Conservation (phyloP, 2,888 invertebrate genomes). For the Congeria kusceri region DNA sequence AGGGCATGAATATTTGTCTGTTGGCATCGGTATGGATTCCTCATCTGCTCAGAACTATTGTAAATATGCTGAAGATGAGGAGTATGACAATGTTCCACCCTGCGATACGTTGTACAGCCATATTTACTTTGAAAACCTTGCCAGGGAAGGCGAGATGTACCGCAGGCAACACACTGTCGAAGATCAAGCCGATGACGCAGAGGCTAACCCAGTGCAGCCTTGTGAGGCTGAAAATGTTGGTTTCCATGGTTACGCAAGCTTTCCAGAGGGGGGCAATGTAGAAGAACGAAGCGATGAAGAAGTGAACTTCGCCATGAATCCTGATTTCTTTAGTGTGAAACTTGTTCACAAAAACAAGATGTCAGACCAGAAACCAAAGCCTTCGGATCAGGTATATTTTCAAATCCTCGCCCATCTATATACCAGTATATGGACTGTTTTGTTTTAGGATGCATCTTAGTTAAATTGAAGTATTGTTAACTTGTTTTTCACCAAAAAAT, state of each 20-base stretch:
- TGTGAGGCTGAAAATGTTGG: too few species aligned
- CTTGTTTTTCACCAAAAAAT: too few species aligned
- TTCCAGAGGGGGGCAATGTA: constrained; percentile 13
- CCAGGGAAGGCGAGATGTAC: background rate
- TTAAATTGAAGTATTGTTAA: too few species aligned
- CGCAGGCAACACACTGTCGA: background rate
- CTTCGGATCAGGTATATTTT: constrained; percentile 14
- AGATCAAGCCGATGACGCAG: background rate
- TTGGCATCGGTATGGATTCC: background rate
- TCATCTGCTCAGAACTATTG: background rate
- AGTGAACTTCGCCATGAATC: background rate
- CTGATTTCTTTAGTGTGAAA: constrained; percentile 52
- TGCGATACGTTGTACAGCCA: background rate
- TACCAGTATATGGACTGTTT: too few species aligned
- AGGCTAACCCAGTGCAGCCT: too few species aligned
- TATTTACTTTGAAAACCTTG: background rate
- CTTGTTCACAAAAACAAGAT: constrained; percentile 53
- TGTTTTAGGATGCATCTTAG: too few species aligned
- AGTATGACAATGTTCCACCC: constrained; percentile 20
- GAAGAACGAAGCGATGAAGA: background rate
- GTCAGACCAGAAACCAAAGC: background rate
- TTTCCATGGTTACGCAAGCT: constrained; percentile 11
- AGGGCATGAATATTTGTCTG: constrained; percentile 33
- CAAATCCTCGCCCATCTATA: too few species aligned
- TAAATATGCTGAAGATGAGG: constrained; percentile 1